Percentiles rank a stretch among this genome's conserved stretches.
Conservation (phyloP, 2,888 invertebrate genomes). For the Drosophila fulvimacula region DNA sequence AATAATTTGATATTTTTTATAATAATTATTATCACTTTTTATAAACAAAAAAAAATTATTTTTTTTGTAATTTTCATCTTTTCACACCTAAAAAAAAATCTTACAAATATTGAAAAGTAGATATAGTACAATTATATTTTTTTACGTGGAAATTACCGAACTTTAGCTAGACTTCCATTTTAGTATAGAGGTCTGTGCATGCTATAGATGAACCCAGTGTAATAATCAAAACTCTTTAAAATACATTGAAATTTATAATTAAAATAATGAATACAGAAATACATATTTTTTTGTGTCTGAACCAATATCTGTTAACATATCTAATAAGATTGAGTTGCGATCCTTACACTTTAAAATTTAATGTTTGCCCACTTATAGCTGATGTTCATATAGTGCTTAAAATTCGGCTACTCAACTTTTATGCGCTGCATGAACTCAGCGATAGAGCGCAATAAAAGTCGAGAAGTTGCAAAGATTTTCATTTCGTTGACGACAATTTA, state of each 20-base stretch:
- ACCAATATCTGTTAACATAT: neutral
- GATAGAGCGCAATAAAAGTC: neutral
- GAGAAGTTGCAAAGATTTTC: neutral
- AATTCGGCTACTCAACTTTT: constrained; percentile 9
- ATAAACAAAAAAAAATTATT: too few species aligned
- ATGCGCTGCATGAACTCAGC: constrained; percentile 21
- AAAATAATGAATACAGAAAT: neutral
- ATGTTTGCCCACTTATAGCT: neutral
- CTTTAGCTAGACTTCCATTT: too few species aligned
- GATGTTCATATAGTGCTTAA: constrained; percentile 36
- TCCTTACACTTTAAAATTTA: constrained; percentile 4
- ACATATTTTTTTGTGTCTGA: neutral
- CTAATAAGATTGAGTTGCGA: neutral
- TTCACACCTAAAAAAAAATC: too few species aligned
- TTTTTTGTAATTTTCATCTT: too few species aligned
- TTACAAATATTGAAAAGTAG: too few species aligned
- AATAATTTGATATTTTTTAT: too few species aligned
- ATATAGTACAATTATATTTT: too few species aligned
- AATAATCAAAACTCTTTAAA: neutral
- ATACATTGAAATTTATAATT: neutral
- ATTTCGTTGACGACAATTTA: constrained; percentile 3
- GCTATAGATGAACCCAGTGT: too few species aligned
- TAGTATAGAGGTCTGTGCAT: too few species aligned
- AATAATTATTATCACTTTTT: too few species aligned
- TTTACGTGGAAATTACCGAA: too few species aligned